A percentile compares a stretch with the other conserved stretches of the same genome.
Evolutionary conservation across 2,888 invertebrate species (phyloP).

Genomic region (Zaprionus bogoriensis): DNA sequence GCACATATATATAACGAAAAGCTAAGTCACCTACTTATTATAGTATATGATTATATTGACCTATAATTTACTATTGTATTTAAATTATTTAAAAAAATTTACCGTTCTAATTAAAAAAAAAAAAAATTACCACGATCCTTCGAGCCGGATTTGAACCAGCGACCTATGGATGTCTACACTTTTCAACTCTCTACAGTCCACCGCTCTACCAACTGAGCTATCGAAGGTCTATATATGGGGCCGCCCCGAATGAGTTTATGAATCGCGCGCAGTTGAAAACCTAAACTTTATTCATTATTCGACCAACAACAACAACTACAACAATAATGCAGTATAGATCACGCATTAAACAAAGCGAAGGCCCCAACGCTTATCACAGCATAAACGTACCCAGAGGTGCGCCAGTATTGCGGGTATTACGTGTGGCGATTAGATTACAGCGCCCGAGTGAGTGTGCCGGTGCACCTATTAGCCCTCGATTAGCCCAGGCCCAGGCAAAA

Average conservation of each 20-base stretch:
- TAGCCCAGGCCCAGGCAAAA: no score
- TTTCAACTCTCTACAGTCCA: conserved; percentile 61
- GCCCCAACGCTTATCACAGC: conserved; percentile 53
- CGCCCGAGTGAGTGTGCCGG: no score
- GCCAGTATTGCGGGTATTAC: conserved; percentile 3
- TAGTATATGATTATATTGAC: background rate
- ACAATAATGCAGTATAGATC: conserved; percentile 18
- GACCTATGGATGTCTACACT: conserved; percentile 69
- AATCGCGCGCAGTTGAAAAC: background rate
- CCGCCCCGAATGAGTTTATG: conserved; percentile 3
- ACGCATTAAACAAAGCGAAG: conserved; percentile 26
- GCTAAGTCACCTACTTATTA: background rate
- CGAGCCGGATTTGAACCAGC: conserved; percentile 78
- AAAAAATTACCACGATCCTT: conserved; percentile 50
- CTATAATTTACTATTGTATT: background rate
- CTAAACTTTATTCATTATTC: no score
- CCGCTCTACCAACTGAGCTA: conserved; percentile 78
- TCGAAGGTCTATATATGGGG: conserved; percentile 59
- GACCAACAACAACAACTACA: conserved; percentile 10
- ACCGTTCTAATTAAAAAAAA: conserved; percentile 7
- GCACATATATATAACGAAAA: background rate
- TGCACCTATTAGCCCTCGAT: no score
- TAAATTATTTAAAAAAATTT: background rate
- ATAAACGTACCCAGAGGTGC: conserved; percentile 26
- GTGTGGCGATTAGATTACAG: conserved; percentile 40